Base-by-base conservation (phyloP, 2,113 vertebrate species). In the Pomatorhinus ruficollis region DNA sequence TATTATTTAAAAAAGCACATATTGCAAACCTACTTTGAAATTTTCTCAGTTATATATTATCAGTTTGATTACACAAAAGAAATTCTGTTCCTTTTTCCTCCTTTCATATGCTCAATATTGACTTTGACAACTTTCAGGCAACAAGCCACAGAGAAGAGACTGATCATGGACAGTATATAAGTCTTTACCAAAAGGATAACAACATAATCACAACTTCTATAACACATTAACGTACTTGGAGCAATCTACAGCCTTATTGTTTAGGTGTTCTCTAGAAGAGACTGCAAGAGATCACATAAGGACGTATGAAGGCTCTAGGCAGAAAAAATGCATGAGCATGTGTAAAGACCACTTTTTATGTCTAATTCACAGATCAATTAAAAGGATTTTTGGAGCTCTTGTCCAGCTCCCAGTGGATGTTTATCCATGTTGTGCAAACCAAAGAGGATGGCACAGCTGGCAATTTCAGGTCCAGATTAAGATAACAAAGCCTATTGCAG, bases 381-480 rank as follows among this genome's bases (percentile, higher is more conserved):
- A 77, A 93, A 94, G 87, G 35, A 76, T 54, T 71, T 88, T 74
- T 93, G 57, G 47, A 83, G 28, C 40, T 90, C 40, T 72, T 96
- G 63, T 83, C 71, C 59, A 85, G 25, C n/a, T 87, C 64, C 63
- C 71, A 61, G 35, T 40, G 71, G 69, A 31, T 85, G 47, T 75
- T 94, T 71, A 44, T 81, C 42, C 53, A 54, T 54, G 17, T 63
- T 77, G 75, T 3, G 0, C 24, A 66, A 92, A 86, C 71, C 61
- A 80, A 90, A 94, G 37, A 79, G 39, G 56, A 65, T 70, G 91
- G 45, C 86, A 93, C 86, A 94, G 82, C 92, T 94, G 87, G 91
- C 28, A 92, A 44, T 69, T 91, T 85, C 77, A 87, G 33, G 53
- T 63, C 44, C 72, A 93, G 44, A 82, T 5, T 75, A 70, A 82